Percentiles rank a stretch among this genome's conserved stretches.
phyloP scores from a whole-genome alignment of 1,140 invertebrate genomes.

The Odontomachus brunneus region DNA sequence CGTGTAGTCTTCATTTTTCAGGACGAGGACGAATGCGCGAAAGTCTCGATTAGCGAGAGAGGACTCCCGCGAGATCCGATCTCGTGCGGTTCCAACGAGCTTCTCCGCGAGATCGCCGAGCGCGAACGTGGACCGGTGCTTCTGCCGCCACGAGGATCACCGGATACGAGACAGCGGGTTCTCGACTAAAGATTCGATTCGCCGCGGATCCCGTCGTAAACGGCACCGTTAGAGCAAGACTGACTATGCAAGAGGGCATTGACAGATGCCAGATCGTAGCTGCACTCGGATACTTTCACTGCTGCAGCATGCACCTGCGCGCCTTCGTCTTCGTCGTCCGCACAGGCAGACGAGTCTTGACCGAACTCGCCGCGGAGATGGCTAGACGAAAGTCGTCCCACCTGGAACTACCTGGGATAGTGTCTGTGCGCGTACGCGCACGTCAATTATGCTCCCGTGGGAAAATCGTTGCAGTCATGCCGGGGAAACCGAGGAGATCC shows the following conservation, averaged over 20 bases:
- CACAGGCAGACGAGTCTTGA: slow-evolving; percentile 55
- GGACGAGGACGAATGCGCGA: neutral
- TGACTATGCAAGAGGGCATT: slow-evolving; percentile 76
- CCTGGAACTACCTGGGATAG: neutral
- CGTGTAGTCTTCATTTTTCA: slow-evolving; percentile 31
- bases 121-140: neutral
- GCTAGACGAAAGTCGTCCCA: slow-evolving; percentile 50
- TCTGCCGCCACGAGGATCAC: neutral
- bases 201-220: slow-evolving; percentile 60
- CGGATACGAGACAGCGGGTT: neutral
- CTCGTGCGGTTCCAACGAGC: no score
- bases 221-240: slow-evolving; percentile 70
- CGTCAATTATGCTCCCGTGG: slow-evolving; percentile 1
- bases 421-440: neutral
- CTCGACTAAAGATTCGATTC: slow-evolving; percentile 42
- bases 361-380: slow-evolving; percentile 14
- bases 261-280: slow-evolving; percentile 80
- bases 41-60: neutral
- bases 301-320: slow-evolving; percentile 72
- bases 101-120: neutral
- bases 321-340: slow-evolving; percentile 63
- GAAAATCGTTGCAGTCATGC: neutral
- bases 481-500: no score
- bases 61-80: neutral
- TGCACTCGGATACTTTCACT: slow-evolving; percentile 82